Evolutionary conservation across 2,113 vertebrate genomes (phyloP).

Genomic region (Prionailurus viverrinus): DNA sequence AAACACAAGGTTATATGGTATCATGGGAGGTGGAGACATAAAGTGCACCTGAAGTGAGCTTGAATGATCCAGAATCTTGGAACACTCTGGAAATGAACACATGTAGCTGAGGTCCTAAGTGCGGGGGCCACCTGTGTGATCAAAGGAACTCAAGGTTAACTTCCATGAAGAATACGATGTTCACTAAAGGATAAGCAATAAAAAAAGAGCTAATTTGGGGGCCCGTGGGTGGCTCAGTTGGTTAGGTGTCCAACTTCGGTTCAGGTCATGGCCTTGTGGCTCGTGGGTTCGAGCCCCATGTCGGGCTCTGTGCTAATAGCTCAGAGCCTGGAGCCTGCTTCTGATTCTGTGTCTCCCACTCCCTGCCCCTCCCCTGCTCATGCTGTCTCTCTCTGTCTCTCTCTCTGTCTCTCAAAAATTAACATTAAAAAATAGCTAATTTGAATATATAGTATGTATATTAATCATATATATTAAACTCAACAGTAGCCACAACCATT

Average conservation of each 20-base stretch:
- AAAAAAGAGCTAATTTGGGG: not conserved
- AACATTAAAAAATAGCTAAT: not conserved
- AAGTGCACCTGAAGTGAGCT: not conserved
- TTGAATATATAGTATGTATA: not conserved
- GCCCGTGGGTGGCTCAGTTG: too few relatives aligned
- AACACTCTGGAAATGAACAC: not conserved
- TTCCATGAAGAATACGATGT: not conserved
- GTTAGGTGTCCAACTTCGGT: too few relatives aligned
- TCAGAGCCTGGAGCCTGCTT: too few relatives aligned
- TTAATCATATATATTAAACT: not conserved
- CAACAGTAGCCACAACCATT: not conserved
- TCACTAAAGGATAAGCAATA: not conserved
- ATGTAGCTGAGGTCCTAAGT: rapidly evolving
- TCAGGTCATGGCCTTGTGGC: too few relatives aligned
- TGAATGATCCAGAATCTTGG: not conserved
- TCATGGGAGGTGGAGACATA: not conserved
- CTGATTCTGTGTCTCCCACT: too few relatives aligned
- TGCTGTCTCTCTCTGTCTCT: too few relatives aligned
- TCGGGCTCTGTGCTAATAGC: too few relatives aligned
- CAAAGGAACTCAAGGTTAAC: not conserved
- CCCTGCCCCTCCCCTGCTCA: too few relatives aligned
- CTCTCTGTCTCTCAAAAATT: too few relatives aligned
- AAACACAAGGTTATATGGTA: not conserved
- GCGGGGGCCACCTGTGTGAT: not conserved
- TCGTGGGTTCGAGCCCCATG: too few relatives aligned